Base-by-base conservation (phyloP, 2,797 vertebrate species). In the Leptatherina wallacei region DNA sequence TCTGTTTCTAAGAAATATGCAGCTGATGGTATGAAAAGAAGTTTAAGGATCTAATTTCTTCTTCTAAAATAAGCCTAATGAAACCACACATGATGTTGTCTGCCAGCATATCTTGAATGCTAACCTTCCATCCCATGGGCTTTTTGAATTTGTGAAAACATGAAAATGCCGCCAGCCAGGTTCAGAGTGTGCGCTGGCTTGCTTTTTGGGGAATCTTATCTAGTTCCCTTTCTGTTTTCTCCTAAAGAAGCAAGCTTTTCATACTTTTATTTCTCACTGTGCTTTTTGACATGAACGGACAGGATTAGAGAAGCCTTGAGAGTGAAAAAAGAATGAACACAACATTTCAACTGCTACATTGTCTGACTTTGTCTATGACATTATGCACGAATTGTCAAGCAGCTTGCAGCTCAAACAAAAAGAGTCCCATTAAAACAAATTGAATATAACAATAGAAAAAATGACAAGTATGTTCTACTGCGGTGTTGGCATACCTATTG, bases 1-100 rank as follows among this genome's bases (percentile, higher is more conserved):
- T 88, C 76, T 74, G 38, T 73, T 87, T 65, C 82, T 55, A 71
- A 73, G 74, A 89, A 89, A 73, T 69, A 79, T 79, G 73, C 80
- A 80, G 75, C 80, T 69, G 33, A 44, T 47, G 18, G 76, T 61
- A 38, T 82, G 32, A 81, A 84, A 86, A 76, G 44, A 67, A 77
- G 55, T 81, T 71, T 67, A 72, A 80, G 64, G 61, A 87, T 85
- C 63, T 78, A 61, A 68, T 73, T 67, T 71, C 78, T 62, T 74
- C 75, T 73, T 83, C 78, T 70, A 77, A 83, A 75, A 79, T 35
- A 77, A 83, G 65, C 62, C 57, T 71, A 44, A 63, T 44, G 64
- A 81, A 77, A 67, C 65, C 47, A 71, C 67, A 62, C 56, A 68
- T 52, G 71, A 27, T 71, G 42, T 55, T 54, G 47, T 75, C 72